Evolutionary conservation across 2,797 vertebrate genomes (phyloP), one percentile per base, ranked within the genome.

Genomic region (Sebastes goodei): DNA sequence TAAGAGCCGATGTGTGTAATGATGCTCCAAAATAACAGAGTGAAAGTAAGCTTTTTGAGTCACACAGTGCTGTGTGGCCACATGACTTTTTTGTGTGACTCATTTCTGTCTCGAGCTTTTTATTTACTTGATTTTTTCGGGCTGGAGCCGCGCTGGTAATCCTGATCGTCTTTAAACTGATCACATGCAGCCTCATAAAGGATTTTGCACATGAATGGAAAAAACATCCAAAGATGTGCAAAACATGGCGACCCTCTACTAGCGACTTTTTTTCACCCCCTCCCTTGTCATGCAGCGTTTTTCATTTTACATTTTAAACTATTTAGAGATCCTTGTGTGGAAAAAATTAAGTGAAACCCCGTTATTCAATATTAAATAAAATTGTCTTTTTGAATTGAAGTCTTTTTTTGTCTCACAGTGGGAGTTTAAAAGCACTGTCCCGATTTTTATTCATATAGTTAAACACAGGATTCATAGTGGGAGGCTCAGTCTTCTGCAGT

Each of bases 21-120:
- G 84, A 87, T 86, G 76, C 64, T 85, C 76, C 64, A 61, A 84
- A 61, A 86, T 71, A 81, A 83, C 59, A 59, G 49, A 80, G 30
- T 29, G 73, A 72, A 74, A 80, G 71, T 52, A 78, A 67, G 70
- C 69, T 75, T 75, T 46, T 85, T 76, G 85, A 82, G 71, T 89
- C 79, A 23, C 32, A 10, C 68, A 14, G 55, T 49, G 68, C 74
- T 53, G 17, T 53, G 14, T 25, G 55, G 69, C 74, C 74, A 71
- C 62, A 71, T 66, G 46, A 73, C 56, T 35, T 71, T 87, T 72
- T 46, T 46, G 15, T 42, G 57, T 84, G 82, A 80, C 71, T 84
- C 80, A 81, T 68, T 66, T 79, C 64, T 73, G 38, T 80, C 55
- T 86, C 30, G 4, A 10, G 60, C 73, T 74, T 83, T 79, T 78